Conservation (phyloP, 2,797 vertebrate genomes). For the Chromis chromis region DNA sequence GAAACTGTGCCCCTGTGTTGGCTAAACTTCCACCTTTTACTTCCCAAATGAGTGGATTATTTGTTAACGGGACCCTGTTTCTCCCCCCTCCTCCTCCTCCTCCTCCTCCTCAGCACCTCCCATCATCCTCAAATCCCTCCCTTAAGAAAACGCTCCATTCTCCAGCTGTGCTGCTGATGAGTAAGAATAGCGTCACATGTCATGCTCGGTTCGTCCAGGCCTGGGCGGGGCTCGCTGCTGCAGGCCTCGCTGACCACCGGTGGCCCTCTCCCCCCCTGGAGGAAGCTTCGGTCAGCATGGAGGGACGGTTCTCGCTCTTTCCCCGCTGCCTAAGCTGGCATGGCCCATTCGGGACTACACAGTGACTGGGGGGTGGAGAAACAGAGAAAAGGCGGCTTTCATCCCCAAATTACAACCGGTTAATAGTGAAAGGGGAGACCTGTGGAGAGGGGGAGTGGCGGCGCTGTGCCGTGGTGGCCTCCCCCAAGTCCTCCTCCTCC, state of each 20-base stretch:
- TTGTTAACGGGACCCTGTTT: constrained; percentile 45
- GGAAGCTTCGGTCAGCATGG: constrained; percentile 57
- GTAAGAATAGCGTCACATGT: constrained; percentile 71
- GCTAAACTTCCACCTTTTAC: constrained; percentile 62
- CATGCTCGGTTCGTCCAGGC: constrained; percentile 44
- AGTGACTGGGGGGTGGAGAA: constrained; percentile 53
- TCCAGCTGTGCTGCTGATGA: constrained; percentile 62
- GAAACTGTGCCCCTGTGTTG: constrained; percentile 69
- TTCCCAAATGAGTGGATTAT: constrained; percentile 65
- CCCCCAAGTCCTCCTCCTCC: background rate
- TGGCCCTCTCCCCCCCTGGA: constrained; percentile 26
- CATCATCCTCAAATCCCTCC: constrained; percentile 44
- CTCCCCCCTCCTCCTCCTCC: background rate
- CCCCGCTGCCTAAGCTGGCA: constrained; percentile 56
- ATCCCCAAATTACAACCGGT: constrained; percentile 81
- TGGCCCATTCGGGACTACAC: constrained; percentile 49
- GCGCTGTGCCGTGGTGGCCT: constrained; percentile 59
- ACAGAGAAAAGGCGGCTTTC: constrained; percentile 76
- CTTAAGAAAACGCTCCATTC: constrained; percentile 39
- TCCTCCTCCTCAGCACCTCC: background rate
- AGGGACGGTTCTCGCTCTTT: constrained; percentile 30
- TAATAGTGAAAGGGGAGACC: constrained; percentile 85
- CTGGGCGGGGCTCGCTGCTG: constrained; percentile 56
- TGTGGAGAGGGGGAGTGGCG: constrained; percentile 76
- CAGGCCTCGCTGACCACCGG: constrained; percentile 67